These are phyloP conservation scores for Ceryle rudis DNA, from an alignment of 2,797 vertebrate species.

Conservation along the genomic window DNA sequence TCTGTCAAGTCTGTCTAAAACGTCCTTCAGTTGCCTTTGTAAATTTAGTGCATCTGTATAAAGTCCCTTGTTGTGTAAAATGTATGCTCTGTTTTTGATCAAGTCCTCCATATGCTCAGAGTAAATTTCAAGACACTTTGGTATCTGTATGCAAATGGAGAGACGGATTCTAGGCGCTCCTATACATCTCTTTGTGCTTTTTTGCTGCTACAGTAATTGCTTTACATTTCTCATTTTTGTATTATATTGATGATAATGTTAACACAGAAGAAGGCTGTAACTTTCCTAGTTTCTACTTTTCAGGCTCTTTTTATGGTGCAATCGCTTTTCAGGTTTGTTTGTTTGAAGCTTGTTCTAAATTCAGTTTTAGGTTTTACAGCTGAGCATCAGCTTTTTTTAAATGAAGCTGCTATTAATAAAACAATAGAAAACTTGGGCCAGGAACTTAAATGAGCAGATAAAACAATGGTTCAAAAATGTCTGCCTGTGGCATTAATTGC, in stretches of 20 bases:
- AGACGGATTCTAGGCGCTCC: not conserved
- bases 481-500: not conserved
- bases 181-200: not conserved
- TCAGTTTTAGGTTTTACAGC: not conserved
- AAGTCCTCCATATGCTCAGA: constrained; percentile 16
- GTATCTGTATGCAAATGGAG: constrained; percentile 25
- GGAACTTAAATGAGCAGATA: not conserved
- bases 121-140: constrained; percentile 34
- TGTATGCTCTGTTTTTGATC: constrained; percentile 20
- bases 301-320: not conserved
- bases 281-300: not conserved
- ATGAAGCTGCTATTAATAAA: not conserved
- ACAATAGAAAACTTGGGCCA: not conserved
- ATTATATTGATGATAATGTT: constrained; percentile 9
- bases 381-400: not conserved
- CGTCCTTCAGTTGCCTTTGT: constrained; percentile 46
- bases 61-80: constrained; percentile 40
- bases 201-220: constrained; percentile 29
- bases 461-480: not conserved
- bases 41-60: constrained; percentile 32
- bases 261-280: not conserved
- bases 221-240: constrained; percentile 44
- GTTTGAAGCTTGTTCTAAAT: not conserved
- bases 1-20: constrained; percentile 53
- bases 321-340: not conserved